Evolutionary conservation across 2,113 vertebrate species (phyloP).

Genomic region (Varanus salvator): DNA sequence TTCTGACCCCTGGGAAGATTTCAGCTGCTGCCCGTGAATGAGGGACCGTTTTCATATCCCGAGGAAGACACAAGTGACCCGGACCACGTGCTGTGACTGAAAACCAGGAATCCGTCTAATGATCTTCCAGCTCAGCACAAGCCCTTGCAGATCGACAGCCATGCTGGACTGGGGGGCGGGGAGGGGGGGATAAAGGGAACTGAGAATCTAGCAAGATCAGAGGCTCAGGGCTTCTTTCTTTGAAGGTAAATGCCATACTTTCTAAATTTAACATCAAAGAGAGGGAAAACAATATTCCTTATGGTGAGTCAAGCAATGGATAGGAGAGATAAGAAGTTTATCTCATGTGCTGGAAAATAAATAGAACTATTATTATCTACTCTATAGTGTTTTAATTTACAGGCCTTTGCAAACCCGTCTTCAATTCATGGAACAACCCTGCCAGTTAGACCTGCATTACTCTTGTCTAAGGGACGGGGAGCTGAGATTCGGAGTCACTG

Average conservation of each 20-base stretch:
- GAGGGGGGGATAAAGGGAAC: background rate
- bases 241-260: background rate
- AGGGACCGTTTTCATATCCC: background rate
- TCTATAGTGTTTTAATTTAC: background rate
- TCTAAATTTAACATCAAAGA: background rate
- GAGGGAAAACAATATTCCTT: background rate
- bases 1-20: background rate
- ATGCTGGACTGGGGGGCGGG: background rate
- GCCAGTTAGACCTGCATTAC: background rate
- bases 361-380: background rate
- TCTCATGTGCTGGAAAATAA: background rate
- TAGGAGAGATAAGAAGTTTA: background rate
- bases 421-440: background rate
- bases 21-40: background rate
- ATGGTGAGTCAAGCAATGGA: background rate
- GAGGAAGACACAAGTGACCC: background rate
- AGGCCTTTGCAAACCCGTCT: background rate
- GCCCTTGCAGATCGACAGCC: background rate
- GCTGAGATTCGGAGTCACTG: background rate
- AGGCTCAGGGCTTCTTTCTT: background rate
- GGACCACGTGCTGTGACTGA: background rate
- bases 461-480: too few relatives aligned
- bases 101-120: slow-evolving; percentile 4
- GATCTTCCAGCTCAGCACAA: background rate
- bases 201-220: background rate